These are phyloP conservation scores for Aelia acuminata DNA, from an alignment of 2,888 invertebrate genomes.

Conservation along the genomic window DNA sequence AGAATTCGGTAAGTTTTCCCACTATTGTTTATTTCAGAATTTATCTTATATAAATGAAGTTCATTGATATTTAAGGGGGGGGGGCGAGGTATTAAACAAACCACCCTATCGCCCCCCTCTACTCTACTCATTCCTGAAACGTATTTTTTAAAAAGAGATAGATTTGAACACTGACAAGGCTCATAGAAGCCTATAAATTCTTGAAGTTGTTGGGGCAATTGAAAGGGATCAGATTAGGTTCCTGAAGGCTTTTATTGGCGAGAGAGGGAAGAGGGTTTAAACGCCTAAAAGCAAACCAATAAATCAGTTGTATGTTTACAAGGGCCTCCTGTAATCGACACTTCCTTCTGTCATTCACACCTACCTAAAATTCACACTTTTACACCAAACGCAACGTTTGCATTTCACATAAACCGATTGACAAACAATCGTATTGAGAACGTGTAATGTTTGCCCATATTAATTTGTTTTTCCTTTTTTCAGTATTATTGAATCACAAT, in stretches of 20 bases:
- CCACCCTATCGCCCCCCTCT: no score
- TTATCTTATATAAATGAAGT: no score
- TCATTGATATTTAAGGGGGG: no score
- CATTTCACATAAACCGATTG: background rate
- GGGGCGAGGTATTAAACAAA: no score
- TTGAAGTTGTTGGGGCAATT: background rate
- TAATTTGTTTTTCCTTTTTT: background rate
- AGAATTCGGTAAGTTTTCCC: no score
- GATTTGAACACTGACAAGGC: background rate
- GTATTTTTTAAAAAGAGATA: background rate
- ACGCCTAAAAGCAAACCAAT: constrained; percentile 13
- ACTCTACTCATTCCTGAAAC: background rate
- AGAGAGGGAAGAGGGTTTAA: constrained; percentile 3
- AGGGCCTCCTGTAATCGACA: background rate
- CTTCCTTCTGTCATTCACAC: background rate
- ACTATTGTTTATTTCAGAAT: no score
- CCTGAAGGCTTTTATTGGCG: background rate
- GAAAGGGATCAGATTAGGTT: constrained; percentile 18
- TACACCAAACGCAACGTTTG: background rate
- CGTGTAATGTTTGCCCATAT: background rate
- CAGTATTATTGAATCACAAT: no score
- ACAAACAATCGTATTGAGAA: background rate
- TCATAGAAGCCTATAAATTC: constrained; percentile 11
- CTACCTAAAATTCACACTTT: background rate
- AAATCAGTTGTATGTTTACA: constrained; percentile 12